Evolutionary conservation across 2,113 vertebrate species (phyloP).

Genomic region (Equus przewalskii): DNA sequence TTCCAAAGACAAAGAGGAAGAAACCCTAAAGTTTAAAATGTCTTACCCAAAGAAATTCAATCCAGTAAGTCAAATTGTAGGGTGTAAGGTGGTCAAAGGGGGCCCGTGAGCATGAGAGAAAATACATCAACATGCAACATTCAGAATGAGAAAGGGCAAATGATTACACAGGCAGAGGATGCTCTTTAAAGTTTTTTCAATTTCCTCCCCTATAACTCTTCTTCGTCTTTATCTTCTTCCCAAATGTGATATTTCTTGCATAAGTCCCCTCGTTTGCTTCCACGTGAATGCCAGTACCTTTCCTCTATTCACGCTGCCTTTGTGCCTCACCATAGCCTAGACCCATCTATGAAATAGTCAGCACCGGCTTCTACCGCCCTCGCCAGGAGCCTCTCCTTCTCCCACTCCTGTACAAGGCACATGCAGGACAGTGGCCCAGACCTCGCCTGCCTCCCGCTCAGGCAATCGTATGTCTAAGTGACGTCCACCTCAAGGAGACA

Average conservation of each 20-base stretch:
- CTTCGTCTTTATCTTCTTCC: background rate
- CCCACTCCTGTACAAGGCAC: background rate
- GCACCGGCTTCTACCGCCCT: background rate
- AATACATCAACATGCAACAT: background rate
- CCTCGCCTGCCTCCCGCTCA: background rate
- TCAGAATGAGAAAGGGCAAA: background rate
- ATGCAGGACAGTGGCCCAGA: background rate
- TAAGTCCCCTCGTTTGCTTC: background rate
- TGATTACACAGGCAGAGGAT: background rate
- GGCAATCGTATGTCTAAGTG: background rate
- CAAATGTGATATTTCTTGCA: background rate
- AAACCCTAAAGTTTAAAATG: background rate
- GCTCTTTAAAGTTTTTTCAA: background rate
- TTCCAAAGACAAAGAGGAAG: background rate
- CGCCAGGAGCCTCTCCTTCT: background rate
- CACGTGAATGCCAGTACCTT: background rate
- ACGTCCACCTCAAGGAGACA: background rate
- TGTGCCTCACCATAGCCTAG: background rate
- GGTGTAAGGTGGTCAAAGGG: background rate
- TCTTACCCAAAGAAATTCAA: background rate
- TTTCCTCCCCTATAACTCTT: background rate
- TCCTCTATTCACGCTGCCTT: background rate
- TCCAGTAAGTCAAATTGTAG: background rate
- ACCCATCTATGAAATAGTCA: background rate
- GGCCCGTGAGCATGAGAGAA: background rate